These are phyloP conservation scores for Mustelus asterias DNA, from an alignment of 2,113 vertebrate genomes.

Conservation along the genomic window DNA sequence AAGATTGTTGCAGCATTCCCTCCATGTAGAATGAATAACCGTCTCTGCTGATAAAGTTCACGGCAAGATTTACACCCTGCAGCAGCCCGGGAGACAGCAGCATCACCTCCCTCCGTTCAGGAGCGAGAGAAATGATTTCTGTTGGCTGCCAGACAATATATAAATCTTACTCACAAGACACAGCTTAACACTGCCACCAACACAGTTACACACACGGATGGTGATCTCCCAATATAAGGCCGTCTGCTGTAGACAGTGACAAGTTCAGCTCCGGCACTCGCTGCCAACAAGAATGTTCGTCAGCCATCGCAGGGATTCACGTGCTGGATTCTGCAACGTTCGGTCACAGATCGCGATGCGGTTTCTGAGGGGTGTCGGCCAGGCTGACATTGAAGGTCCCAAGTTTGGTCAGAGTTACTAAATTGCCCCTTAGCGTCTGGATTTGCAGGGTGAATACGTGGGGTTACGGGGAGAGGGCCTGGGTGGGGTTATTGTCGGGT, in stretches of 20 bases:
- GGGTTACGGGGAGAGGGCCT: too few relatives aligned
- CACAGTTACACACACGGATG: neutral
- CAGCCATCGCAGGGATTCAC: neutral
- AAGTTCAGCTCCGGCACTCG: neutral
- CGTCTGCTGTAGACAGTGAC: neutral
- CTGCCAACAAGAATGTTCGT: neutral
- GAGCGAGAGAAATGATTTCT: neutral
- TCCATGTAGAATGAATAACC: neutral
- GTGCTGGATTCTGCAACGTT: neutral
- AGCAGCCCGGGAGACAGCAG: neutral
- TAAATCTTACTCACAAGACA: neutral
- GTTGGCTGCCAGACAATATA: conserved; percentile 11
- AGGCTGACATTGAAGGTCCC: neutral
- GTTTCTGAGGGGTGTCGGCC: neutral
- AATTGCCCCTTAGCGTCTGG: too few relatives aligned
- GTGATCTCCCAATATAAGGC: neutral
- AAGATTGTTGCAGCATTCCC: neutral
- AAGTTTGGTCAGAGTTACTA: neutral
- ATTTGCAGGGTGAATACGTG: too few relatives aligned
- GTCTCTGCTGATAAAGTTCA: neutral
- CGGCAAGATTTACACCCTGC: neutral
- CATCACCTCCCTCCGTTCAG: conserved; percentile 14
- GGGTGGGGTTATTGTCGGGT: too few relatives aligned
- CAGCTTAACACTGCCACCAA: neutral
- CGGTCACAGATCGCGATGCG: neutral